Evolutionary conservation across 2,888 invertebrate species (phyloP).

Genomic region (Lasius platythorax): DNA sequence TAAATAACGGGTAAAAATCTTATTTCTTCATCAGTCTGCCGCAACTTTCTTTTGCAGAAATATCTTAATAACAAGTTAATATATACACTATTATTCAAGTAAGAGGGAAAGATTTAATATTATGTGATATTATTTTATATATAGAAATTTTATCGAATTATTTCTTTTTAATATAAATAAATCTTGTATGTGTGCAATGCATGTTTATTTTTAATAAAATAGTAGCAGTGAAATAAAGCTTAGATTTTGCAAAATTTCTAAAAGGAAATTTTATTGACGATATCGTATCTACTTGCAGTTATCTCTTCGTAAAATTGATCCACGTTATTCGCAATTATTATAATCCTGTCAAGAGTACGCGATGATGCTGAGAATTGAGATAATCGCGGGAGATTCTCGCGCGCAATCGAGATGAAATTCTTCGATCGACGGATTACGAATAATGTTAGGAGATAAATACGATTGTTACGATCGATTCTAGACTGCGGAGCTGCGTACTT

Average conservation of each 20-base stretch:
- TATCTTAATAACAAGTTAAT: too few species aligned
- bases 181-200: not conserved
- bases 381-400: not conserved
- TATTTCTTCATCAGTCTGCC: too few species aligned
- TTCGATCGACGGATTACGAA: slow-evolving; percentile 38
- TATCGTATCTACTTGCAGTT: not conserved
- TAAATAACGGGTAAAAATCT: too few species aligned
- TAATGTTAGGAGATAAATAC: slow-evolving; percentile 37
- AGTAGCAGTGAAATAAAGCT: not conserved
- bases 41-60: too few species aligned
- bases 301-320: slow-evolving; percentile 5
- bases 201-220: not conserved
- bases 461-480: slow-evolving; percentile 61
- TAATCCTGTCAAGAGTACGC: not conserved
- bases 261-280: not conserved
- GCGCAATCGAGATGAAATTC: slow-evolving; percentile 27
- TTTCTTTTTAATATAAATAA: not conserved
- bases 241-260: not conserved
- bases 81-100: not conserved
- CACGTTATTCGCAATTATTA: not conserved
- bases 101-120: not conserved
- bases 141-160: not conserved
- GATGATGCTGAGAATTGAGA: not conserved
- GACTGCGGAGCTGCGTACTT: slow-evolving; percentile 30
- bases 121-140: not conserved